phyloP scores from a whole-genome alignment of 2,113 vertebrate genomes.

The Nothoprocta perdicaria region DNA sequence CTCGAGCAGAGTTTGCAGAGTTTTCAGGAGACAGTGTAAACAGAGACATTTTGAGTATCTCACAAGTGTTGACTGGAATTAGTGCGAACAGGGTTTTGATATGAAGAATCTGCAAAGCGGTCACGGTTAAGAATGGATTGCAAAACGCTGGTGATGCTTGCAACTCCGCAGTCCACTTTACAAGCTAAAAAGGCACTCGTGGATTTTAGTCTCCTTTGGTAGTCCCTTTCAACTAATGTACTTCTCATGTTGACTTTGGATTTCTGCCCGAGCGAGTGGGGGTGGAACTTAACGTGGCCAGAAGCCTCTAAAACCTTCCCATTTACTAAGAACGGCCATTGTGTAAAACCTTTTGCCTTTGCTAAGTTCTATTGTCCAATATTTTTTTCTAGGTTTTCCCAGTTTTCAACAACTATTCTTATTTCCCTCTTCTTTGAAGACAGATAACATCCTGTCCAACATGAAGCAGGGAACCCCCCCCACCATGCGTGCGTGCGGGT shows the following conservation, averaged over 20 bases:
- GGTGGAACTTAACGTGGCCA: background rate
- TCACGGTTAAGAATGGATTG: background rate
- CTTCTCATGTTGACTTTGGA: slow-evolving; percentile 1
- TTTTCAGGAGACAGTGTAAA: background rate
- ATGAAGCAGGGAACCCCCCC: background rate
- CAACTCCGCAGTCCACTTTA: background rate
- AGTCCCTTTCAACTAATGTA: background rate
- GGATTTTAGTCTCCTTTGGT: background rate
- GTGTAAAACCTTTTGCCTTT: background rate
- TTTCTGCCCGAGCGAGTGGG: background rate
- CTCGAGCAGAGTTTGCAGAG: background rate
- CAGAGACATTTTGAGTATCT: background rate
- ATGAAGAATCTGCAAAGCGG: background rate
- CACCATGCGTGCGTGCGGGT: background rate
- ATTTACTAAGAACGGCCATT: background rate
- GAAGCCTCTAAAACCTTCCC: slow-evolving; percentile 2
- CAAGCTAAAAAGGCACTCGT: background rate
- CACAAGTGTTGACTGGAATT: background rate
- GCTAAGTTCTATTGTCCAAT: slow-evolving; percentile 25
- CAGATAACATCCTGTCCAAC: slow-evolving; percentile 56
- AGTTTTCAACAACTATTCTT: slow-evolving; percentile 44
- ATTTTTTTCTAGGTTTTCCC: slow-evolving; percentile 41
- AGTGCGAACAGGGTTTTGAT: background rate
- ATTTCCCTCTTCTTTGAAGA: slow-evolving; percentile 45
- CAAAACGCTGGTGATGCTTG: background rate